These are phyloP conservation scores for Pseudomyrmex concolor DNA, from an alignment of 1,140 invertebrate species.

Conservation along the genomic window DNA sequence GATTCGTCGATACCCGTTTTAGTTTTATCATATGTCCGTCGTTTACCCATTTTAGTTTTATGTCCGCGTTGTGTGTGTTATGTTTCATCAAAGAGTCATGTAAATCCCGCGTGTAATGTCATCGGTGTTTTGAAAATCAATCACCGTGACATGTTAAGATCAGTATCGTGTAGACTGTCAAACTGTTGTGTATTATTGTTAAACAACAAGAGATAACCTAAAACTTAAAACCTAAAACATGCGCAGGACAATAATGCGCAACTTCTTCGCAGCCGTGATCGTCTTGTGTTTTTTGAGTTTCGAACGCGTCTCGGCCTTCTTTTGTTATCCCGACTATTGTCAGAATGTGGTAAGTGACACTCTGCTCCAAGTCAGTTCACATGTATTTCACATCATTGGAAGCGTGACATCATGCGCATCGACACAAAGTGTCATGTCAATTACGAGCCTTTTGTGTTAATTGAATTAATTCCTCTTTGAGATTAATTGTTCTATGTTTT, in stretches of 20 bases:
- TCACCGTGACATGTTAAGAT: slow-evolving; percentile 38
- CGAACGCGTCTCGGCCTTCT: slow-evolving; percentile 26
- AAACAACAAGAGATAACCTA: slow-evolving; percentile 61
- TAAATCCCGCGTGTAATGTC: neutral
- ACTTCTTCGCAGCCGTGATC: slow-evolving; percentile 52
- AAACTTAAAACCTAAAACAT: slow-evolving; percentile 70
- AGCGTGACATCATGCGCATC: neutral
- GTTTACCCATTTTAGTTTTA: neutral
- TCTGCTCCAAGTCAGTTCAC: neutral
- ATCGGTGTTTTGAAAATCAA: neutral
- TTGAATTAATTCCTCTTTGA: neutral
- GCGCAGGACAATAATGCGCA: slow-evolving; percentile 38
- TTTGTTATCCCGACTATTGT: slow-evolving; percentile 79
- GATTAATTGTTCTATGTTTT: neutral
- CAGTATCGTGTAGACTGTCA: neutral
- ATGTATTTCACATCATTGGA: neutral
- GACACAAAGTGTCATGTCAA: too few relatives aligned
- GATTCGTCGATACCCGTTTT: neutral
- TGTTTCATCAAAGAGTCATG: neutral
- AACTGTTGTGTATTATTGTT: neutral
- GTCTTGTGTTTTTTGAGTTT: slow-evolving; percentile 52
- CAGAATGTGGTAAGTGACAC: slow-evolving; percentile 71
- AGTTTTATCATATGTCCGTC: slow-evolving; percentile 7
- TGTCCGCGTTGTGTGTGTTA: neutral
- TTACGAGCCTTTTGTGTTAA: neutral